Base-by-base conservation (phyloP, 2,888 invertebrate species). In the Stenolophus ochropezus region DNA sequence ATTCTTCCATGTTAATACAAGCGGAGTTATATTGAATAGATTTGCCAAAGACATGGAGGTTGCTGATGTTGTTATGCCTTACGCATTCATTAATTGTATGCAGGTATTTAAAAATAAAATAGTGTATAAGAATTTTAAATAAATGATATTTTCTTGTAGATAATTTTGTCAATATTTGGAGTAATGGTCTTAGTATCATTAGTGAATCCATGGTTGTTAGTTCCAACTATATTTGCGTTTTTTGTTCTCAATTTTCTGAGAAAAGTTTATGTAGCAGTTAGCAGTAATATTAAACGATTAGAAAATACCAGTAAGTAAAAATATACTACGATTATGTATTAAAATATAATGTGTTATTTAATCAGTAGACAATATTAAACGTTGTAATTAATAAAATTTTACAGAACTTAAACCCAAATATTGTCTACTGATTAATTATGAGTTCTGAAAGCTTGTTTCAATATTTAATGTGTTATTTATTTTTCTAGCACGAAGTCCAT, bases 21-120 rank as follows among this genome's bases (percentile, higher is more conserved):
- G 94, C 0, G 95, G 95, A 0, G 90, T 95, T 56, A 94, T 97
- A 85, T 90, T 97, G 69, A 97, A 97, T 89, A 91, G 97, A 21
- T 97, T 97, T 89, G 95, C 97, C 0, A 97, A 97, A 88, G 97
- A 97, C 86, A 94, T 96, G 91, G 96, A 93, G 0, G 91, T 93
- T 0, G 92, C 93, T 0, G 94, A 94, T 85, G 93, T 94, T 85
- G 88, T 93, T 6, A 85, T 94, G 82, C 93, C 93, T 0, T 89
- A 90, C 1, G 93, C 93, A 0, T 85, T 93, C 79, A 91, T 94
- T 61, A 94, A 94, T 87, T 92, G 92, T 0, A 85, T 92, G 69
- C 92, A 92, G 84, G 85, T 86, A 82, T 18, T 8, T 18, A 73
- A 4, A 11, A 51, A n/a, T 51, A 21, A 53, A 16, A 6, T 1